A percentile compares a stretch with the other conserved stretches of the same genome.
phyloP scores from a whole-genome alignment of 2,888 invertebrate species.

The Drosophila quasianomalipes region DNA sequence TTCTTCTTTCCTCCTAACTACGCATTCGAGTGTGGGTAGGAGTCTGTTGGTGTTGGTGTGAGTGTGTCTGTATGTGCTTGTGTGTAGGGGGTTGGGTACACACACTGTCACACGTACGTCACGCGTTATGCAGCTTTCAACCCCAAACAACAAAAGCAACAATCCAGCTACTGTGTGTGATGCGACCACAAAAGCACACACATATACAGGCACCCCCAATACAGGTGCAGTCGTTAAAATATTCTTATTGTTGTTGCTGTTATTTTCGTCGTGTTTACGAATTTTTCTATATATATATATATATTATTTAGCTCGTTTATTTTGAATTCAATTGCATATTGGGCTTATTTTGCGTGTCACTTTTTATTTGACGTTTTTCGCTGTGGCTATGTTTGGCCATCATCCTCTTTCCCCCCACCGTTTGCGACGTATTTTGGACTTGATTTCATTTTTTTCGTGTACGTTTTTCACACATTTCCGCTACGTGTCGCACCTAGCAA shows the following conservation, averaged over 20 bases:
- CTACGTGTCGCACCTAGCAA: constrained; percentile 17
- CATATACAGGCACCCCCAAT: constrained; percentile 25
- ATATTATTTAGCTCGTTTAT: constrained; percentile 55
- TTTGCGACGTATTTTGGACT: constrained; percentile 67
- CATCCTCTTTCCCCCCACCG: constrained; percentile 59
- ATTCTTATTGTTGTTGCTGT: constrained; percentile 19
- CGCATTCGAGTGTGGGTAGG: constrained; percentile 33
- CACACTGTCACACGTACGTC: constrained; percentile 65
- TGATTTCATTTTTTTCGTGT: constrained; percentile 72
- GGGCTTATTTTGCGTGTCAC: constrained; percentile 72
- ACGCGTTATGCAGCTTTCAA: constrained; percentile 79
- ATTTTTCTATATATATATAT: constrained; percentile 21
- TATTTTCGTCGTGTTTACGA: constrained; percentile 38
- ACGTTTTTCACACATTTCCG: constrained; percentile 40
- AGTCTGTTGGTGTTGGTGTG: constrained; percentile 28
- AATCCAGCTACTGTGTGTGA: constrained; percentile 44
- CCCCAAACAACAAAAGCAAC: constrained; percentile 61
- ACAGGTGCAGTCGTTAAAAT: constrained; percentile 29
- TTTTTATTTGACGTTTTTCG: constrained; percentile 76
- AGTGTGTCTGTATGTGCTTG: constrained; percentile 29
- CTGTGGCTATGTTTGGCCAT: constrained; percentile 62
- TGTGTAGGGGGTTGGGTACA: constrained; percentile 43
- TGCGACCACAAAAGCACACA: constrained; percentile 56
- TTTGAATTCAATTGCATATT: constrained; percentile 63
- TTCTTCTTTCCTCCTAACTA: constrained; percentile 49